Evolutionary conservation across 1,140 invertebrate species (phyloP).

Genomic region (Acyrthosiphon pisum): DNA sequence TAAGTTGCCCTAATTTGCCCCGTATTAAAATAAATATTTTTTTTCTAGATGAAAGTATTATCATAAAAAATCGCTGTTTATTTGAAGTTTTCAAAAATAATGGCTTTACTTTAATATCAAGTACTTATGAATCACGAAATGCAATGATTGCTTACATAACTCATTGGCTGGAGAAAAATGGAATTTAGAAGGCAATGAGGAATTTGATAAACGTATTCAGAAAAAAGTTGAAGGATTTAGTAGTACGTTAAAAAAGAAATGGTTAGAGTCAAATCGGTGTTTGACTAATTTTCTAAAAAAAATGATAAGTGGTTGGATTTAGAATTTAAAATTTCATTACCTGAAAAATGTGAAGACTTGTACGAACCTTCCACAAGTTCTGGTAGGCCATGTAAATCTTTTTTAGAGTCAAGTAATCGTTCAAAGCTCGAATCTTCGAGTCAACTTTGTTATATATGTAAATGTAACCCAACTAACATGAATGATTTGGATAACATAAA

Average conservation of each 20-base stretch:
- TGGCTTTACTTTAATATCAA: background rate
- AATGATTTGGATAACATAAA: too few relatives aligned
- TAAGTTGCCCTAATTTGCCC: slow-evolving; percentile 28
- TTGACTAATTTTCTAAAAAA: slow-evolving; percentile 19
- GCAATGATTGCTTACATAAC: background rate
- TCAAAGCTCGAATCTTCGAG: too few relatives aligned
- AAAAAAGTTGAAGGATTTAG: slow-evolving; percentile 20
- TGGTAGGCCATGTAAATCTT: background rate
- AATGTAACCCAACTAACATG: too few relatives aligned
- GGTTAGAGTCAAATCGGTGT: slow-evolving; percentile 3
- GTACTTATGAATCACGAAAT: slow-evolving; percentile 31
- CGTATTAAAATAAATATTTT: background rate
- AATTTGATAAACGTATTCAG: slow-evolving; percentile 14
- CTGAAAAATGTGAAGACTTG: background rate
- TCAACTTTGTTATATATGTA: too few relatives aligned
- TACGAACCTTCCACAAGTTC: background rate
- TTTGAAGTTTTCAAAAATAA: slow-evolving; percentile 31
- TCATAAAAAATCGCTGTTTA: slow-evolving; percentile 32
- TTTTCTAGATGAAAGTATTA: slow-evolving; percentile 26
- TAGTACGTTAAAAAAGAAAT: slow-evolving; percentile 42
- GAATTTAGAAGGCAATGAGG: background rate
- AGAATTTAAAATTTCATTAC: slow-evolving; percentile 17
- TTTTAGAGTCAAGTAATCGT: too few relatives aligned
- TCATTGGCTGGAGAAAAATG: background rate
- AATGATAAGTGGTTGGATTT: background rate